Percentiles rank a stretch among this genome's conserved stretches.
phyloP scores from a whole-genome alignment of 2,113 vertebrate genomes.

The Sialia sialis region DNA sequence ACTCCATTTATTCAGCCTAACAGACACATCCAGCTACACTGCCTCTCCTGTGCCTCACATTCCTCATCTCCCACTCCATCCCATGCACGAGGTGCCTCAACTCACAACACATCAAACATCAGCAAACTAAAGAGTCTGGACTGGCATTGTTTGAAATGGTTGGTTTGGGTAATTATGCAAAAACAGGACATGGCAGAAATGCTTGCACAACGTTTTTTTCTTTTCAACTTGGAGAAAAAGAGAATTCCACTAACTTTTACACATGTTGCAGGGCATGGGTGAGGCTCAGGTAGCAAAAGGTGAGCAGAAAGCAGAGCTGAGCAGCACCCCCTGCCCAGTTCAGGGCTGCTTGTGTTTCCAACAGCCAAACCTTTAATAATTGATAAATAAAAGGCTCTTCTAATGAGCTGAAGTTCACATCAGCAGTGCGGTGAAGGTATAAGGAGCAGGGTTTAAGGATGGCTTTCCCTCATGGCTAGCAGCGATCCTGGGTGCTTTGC shows the following conservation, averaged over 20 bases:
- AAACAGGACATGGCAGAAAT: neutral
- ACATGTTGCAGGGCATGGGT: rapidly evolving
- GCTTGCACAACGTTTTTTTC: neutral
- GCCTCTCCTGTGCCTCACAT: neutral
- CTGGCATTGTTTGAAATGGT: neutral
- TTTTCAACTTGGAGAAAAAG: neutral
- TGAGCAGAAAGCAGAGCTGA: neutral
- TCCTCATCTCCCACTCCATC: neutral
- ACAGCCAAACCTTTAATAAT: neutral
- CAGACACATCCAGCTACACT: neutral
- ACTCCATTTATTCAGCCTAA: neutral
- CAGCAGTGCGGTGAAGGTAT: neutral
- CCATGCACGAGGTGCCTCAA: neutral
- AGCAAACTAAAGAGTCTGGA: neutral
- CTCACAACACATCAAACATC: neutral
- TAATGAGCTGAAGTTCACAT: neutral
- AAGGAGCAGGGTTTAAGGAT: neutral
- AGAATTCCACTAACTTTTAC: neutral
- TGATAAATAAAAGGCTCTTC: neutral
- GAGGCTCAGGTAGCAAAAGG: neutral
- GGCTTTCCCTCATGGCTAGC: neutral
- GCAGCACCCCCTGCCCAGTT: neutral
- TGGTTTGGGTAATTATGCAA: neutral
- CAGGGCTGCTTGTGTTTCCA: neutral
- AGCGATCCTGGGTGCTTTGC: neutral